These are phyloP conservation scores for Thinocorus orbignyianus DNA, from an alignment of 2,113 vertebrate species.

Conservation along the genomic window DNA sequence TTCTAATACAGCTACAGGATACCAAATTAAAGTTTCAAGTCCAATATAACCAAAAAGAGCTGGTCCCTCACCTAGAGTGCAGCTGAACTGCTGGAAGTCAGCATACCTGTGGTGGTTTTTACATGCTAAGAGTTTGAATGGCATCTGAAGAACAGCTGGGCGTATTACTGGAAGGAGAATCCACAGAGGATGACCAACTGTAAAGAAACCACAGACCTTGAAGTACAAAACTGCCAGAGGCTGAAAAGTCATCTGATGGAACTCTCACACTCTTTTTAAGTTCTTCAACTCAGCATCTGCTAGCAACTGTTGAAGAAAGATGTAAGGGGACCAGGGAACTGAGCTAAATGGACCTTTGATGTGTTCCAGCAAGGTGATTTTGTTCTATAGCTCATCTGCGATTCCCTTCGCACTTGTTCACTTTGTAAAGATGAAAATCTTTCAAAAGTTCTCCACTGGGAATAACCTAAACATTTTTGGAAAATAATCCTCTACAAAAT, in stretches of 20 bases:
- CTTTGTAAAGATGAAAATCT: background rate
- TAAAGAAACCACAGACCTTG: background rate
- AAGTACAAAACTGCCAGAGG: background rate
- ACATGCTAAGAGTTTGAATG: background rate
- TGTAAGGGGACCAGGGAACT: rapidly evolving
- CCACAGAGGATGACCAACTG: background rate
- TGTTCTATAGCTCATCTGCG: background rate
- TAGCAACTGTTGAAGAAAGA: background rate
- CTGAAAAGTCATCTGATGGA: background rate
- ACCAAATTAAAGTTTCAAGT: background rate
- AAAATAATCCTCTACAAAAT: background rate
- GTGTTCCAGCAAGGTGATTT: background rate
- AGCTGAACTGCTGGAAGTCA: background rate
- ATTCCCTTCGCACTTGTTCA: background rate
- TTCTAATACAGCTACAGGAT: background rate
- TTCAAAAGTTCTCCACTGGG: background rate
- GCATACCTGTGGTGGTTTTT: background rate
- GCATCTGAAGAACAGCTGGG: background rate
- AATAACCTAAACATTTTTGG: background rate
- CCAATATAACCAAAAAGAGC: background rate
- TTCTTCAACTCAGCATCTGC: background rate
- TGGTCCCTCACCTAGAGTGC: background rate
- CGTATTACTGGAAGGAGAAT: background rate
- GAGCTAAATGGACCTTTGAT: background rate
- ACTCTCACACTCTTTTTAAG: background rate